Evolutionary conservation across 1,140 invertebrate genomes (phyloP), one percentile per base, ranked within the genome.

Genomic region (Pachyrhynchus sulphureomaculatus): DNA sequence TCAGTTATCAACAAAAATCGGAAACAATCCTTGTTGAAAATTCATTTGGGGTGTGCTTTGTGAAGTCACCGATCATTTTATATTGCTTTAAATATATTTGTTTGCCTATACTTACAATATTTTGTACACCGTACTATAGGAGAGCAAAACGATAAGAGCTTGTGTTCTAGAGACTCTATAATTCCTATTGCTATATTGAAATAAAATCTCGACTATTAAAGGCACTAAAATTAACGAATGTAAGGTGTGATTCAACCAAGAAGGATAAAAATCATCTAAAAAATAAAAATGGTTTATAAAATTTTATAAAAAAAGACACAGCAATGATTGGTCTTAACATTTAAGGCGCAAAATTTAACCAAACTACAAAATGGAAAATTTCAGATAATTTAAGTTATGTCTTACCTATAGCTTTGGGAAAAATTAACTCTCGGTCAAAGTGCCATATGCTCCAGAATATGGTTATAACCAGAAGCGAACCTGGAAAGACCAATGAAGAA

Each of bases 21-120:
- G n/a, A n/a, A n/a, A n/a, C n/a, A n/a, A n/a, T n/a, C n/a, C n/a
- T n/a, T n/a, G n/a, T n/a, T n/a, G n/a, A n/a, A n/a, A n/a, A n/a
- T n/a, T n/a, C n/a, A n/a, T n/a, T n/a, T n/a, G n/a, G n/a, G n/a
- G n/a, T n/a, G n/a, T n/a, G n/a, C n/a, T n/a, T n/a, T n/a, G n/a
- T n/a, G n/a, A n/a, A n/a, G n/a, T n/a, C n/a, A n/a, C n/a, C n/a
- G n/a, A n/a, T n/a, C n/a, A n/a, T n/a, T n/a, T n/a, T n/a, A n/a
- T n/a, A n/a, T n/a, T n/a, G n/a, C n/a, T n/a, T n/a, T n/a, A n/a
- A n/a, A n/a, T n/a, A n/a, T n/a, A n/a, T n/a, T n/a, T n/a, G n/a
- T n/a, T n/a, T n/a, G n/a, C n/a, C n/a, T n/a, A n/a, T 56, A 67
- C 61, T 64, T 57, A 67, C 65, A 64, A 37, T 2, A 41, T 13